These are phyloP conservation scores for Leptinotarsa lineolata DNA, from an alignment of 1,140 invertebrate species.

Conservation along the genomic window DNA sequence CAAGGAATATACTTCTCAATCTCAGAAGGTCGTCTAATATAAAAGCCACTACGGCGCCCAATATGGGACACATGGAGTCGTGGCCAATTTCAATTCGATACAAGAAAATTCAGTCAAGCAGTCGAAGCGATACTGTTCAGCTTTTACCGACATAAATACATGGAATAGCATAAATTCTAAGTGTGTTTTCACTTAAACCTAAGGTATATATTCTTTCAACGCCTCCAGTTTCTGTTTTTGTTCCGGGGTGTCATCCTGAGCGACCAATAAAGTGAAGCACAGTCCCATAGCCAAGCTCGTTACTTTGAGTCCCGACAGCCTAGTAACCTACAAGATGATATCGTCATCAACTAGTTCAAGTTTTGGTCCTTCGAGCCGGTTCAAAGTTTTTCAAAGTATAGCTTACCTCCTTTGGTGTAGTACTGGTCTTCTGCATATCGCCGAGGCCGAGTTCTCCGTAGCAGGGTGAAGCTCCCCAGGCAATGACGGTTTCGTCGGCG, in stretches of 20 bases:
- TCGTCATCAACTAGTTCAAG: not conserved
- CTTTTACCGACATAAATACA: conserved; percentile 23
- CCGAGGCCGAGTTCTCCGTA: conserved; percentile 91
- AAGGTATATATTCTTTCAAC: conserved; percentile 55
- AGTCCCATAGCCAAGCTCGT: conserved; percentile 81
- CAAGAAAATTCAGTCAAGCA: not conserved
- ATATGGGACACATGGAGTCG: no score
- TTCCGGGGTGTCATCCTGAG: conserved; percentile 67
- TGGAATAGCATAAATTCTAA: conserved; percentile 16
- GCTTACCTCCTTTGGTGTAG: conserved; percentile 79
- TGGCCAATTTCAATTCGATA: no score
- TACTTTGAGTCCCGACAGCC: conserved; percentile 80
- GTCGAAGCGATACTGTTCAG: conserved; percentile 1
- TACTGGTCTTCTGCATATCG: conserved; percentile 85
- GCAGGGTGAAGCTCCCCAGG: conserved; percentile 89
- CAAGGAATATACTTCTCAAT: no score
- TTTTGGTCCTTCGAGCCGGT: no score
- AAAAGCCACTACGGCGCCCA: no score
- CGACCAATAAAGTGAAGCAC: conserved; percentile 80
- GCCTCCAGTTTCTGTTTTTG: conserved; percentile 67
- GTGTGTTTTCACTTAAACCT: conserved; percentile 15
- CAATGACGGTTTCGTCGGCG: conserved; percentile 87
- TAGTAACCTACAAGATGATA: conserved; percentile 61
- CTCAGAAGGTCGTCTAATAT: no score
- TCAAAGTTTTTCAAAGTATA: no score